phyloP scores from a whole-genome alignment of 2,113 vertebrate genomes.

The Dascyllus trimaculatus region DNA sequence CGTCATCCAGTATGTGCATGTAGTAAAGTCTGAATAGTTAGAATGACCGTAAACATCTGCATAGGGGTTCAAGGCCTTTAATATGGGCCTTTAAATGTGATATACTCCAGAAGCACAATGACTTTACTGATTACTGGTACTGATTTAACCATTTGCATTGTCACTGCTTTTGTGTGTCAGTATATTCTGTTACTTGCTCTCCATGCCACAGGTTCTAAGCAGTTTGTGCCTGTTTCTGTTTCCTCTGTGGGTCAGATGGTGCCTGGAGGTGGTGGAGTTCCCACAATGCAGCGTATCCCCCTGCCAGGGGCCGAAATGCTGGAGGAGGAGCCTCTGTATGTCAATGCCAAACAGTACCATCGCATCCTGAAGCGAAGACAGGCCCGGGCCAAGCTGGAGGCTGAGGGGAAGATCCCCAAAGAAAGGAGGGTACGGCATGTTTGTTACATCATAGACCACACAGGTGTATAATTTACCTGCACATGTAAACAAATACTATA shows the following conservation, averaged over 20 bases:
- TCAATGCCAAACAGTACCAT: conserved; percentile 99
- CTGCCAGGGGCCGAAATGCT: conserved; percentile 98
- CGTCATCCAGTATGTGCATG: background rate
- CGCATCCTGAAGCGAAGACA: conserved; percentile 97
- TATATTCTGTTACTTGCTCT: background rate
- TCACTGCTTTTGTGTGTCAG: conserved; percentile 11
- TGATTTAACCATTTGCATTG: background rate
- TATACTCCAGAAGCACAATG: background rate
- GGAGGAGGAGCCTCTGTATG: conserved; percentile 97
- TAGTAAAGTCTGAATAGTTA: background rate
- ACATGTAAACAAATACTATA: background rate
- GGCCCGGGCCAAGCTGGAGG: conserved; percentile 96
- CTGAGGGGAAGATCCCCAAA: conserved; percentile 98
- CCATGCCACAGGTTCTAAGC: background rate
- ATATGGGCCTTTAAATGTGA: background rate
- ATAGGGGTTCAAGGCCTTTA: background rate
- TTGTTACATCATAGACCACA: background rate
- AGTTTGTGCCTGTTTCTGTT: conserved; percentile 25
- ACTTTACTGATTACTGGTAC: background rate
- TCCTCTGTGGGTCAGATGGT: conserved; percentile 89
- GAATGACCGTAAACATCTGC: conserved; percentile 13
- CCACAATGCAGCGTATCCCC: conserved; percentile 96
- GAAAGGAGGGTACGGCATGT: conserved; percentile 91
- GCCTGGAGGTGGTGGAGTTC: conserved; percentile 92
- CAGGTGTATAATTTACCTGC: background rate